These are phyloP conservation scores for Pelochelys cantorii DNA, from an alignment of 2,797 vertebrate genomes.

Conservation along the genomic window DNA sequence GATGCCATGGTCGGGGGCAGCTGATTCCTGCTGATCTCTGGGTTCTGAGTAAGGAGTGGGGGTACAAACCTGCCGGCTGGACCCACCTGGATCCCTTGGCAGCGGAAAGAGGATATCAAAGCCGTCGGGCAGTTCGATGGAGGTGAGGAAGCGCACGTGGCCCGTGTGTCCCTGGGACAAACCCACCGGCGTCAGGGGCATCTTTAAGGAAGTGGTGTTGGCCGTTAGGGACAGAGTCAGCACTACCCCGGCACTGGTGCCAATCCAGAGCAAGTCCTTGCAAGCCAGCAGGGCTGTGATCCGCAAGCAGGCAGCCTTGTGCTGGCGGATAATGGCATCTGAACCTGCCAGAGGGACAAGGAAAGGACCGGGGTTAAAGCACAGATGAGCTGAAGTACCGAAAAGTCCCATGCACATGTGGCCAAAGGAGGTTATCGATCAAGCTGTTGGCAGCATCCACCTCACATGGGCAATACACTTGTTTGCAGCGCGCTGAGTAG, in stretches of 20 bases:
- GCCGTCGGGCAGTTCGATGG: conserved; percentile 93
- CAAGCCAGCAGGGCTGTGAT: conserved; percentile 96
- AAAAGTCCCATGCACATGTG: not conserved
- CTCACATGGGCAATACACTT: not conserved
- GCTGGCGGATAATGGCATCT: conserved; percentile 97
- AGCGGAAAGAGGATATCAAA: conserved; percentile 88
- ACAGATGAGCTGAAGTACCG: not conserved
- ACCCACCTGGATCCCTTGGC: conserved; percentile 81
- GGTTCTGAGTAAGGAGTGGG: not conserved
- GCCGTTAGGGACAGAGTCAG: conserved; percentile 89
- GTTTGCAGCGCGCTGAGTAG: not conserved
- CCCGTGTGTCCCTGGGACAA: conserved; percentile 96
- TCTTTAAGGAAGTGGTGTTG: conserved; percentile 79
- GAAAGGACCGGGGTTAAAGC: not conserved
- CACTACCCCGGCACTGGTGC: conserved; percentile 96
- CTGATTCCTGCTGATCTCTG: not conserved
- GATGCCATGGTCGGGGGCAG: not conserved
- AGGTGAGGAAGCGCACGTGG: conserved; percentile 97
- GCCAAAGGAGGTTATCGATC: not conserved
- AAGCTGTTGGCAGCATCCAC: not conserved
- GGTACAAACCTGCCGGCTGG: not conserved
- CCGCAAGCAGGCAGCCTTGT: conserved; percentile 97
- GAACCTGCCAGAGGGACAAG: conserved; percentile 83
- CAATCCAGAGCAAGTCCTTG: conserved; percentile 96
- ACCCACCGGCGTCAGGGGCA: conserved; percentile 87